Evolutionary conservation across 2,888 invertebrate species (phyloP).

Genomic region (Drosophila quasianomalipes): DNA sequence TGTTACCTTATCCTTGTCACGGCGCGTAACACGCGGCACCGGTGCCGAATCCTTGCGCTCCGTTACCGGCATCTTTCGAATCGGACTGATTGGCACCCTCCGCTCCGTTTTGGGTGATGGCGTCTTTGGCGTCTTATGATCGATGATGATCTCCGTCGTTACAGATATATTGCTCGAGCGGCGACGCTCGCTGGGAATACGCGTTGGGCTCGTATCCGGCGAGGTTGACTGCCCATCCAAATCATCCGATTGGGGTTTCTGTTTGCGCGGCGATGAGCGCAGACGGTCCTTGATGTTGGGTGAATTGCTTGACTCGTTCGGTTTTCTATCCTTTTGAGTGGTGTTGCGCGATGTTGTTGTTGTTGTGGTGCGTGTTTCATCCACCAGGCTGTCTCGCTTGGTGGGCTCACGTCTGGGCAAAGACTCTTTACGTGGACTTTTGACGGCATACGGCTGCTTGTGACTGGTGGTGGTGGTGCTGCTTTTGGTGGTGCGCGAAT

Average conservation of each 20-base stretch:
- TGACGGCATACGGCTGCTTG: slow-evolving; percentile 36
- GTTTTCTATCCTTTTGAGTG: slow-evolving; percentile 44
- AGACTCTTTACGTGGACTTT: slow-evolving; percentile 67
- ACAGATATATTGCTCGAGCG: slow-evolving; percentile 83
- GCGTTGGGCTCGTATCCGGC: slow-evolving; percentile 76
- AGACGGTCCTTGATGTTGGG: slow-evolving; percentile 76
- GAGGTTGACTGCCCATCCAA: slow-evolving; percentile 71
- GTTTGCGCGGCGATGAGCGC: slow-evolving; percentile 76
- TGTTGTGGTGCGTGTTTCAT: slow-evolving; percentile 52
- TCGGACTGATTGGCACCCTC: slow-evolving; percentile 45
- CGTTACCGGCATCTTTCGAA: slow-evolving; percentile 83
- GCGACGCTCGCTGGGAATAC: slow-evolving; percentile 72
- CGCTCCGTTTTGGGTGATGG: slow-evolving; percentile 59
- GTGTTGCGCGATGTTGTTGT: slow-evolving; percentile 32
- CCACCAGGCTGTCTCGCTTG: slow-evolving; percentile 59
- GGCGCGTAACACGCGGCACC: slow-evolving; percentile 85
- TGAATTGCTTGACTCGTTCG: slow-evolving; percentile 35
- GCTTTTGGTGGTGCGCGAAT: slow-evolving; percentile 49
- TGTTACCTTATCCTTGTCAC: slow-evolving; percentile 86
- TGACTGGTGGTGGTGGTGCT: slow-evolving; percentile 11
- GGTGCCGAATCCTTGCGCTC: slow-evolving; percentile 85
- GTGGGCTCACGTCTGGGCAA: slow-evolving; percentile 46
- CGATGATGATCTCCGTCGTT: slow-evolving; percentile 82
- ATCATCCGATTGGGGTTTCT: slow-evolving; percentile 64
- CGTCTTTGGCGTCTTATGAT: slow-evolving; percentile 76